Conservation (phyloP, 1,140 invertebrate genomes). For the Rhopalosiphum maidis region DNA sequence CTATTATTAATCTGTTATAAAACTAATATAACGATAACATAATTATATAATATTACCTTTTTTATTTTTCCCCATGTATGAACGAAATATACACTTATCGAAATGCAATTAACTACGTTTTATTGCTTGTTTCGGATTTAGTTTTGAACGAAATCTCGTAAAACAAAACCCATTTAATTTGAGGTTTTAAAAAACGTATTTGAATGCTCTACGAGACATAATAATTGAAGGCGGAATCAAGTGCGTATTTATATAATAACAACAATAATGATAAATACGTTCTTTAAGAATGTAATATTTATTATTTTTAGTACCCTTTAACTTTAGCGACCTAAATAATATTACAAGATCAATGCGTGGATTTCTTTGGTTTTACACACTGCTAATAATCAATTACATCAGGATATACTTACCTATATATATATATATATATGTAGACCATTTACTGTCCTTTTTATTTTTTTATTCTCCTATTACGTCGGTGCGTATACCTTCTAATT, state of each 20-base stretch:
- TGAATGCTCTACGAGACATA: neutral
- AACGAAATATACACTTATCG: neutral
- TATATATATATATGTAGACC: too few relatives aligned
- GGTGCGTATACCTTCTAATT: constrained; percentile 40
- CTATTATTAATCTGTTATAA: neutral
- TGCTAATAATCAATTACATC: constrained; percentile 8
- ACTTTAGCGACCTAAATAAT: constrained; percentile 1
- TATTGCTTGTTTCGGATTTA: neutral
- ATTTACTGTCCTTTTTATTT: neutral
- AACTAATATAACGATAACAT: too few relatives aligned
- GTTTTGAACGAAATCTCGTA: neutral
- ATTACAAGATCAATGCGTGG: neutral
- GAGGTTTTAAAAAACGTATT: neutral
- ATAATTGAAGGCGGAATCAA: neutral
- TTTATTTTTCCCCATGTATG: neutral
- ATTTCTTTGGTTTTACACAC: neutral
- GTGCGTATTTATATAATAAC: neutral
- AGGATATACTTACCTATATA: neutral
- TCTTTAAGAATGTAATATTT: neutral
- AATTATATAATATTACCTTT: neutral
- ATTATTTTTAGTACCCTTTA: neutral
- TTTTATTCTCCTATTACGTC: constrained; percentile 6
- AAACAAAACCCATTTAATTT: neutral
- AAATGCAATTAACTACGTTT: neutral
- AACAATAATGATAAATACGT: neutral